A percentile compares a stretch with the other conserved stretches of the same genome.
phyloP scores from a whole-genome alignment of 2,888 invertebrate genomes.

The Hecatera dysodea region DNA sequence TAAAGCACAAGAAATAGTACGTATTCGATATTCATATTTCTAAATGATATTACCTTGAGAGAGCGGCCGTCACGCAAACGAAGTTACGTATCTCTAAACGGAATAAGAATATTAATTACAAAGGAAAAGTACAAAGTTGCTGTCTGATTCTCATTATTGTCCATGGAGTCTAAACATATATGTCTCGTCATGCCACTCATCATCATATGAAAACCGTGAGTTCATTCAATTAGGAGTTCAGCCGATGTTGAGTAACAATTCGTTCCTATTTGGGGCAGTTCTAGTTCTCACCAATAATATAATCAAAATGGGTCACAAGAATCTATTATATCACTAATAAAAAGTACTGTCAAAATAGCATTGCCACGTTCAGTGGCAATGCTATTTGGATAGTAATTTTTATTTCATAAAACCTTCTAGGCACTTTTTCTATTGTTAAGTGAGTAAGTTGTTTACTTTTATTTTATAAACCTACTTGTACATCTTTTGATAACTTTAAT shows the following conservation, averaged over 20 bases:
- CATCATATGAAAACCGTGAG: slow-evolving; percentile 41
- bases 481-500: too few species aligned
- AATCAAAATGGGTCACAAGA: background rate
- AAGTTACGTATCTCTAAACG: slow-evolving; percentile 64
- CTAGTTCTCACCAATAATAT: background rate
- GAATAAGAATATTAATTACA: slow-evolving; percentile 77
- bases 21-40: slow-evolving; percentile 56
- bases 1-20: background rate
- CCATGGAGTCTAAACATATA: slow-evolving; percentile 34
- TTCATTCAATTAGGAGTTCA: slow-evolving; percentile 34
- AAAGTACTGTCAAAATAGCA: too few species aligned
- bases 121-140: slow-evolving; percentile 74
- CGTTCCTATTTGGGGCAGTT: background rate
- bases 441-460: too few species aligned
- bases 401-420: too few species aligned
- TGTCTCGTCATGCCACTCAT: slow-evolving; percentile 33
- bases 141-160: slow-evolving; percentile 58
- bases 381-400: too few species aligned
- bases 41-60: slow-evolving; percentile 69
- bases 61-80: slow-evolving; percentile 53
- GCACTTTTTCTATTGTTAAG: too few species aligned
- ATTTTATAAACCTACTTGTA: too few species aligned
- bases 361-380: too few species aligned
- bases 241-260: slow-evolving; percentile 24
- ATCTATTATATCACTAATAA: background rate